These are phyloP conservation scores for Contarinia nasturtii DNA, from an alignment of 1,140 invertebrate genomes.

Conservation along the genomic window DNA sequence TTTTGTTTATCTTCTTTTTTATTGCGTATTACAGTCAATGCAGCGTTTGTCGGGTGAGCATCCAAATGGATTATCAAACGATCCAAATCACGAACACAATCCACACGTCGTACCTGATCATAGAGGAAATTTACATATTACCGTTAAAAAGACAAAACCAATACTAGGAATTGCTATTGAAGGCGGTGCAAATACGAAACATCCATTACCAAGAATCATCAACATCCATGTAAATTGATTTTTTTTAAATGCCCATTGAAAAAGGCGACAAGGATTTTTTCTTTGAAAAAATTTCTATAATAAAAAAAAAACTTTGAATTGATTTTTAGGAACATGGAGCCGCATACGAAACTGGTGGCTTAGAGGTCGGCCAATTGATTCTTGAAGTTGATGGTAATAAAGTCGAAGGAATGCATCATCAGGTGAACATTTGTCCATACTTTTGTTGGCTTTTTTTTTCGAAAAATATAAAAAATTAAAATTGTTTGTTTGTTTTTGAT, in stretches of 20 bases:
- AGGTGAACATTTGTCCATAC: conserved; percentile 11
- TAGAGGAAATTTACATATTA: conserved; percentile 67
- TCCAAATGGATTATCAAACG: conserved; percentile 32
- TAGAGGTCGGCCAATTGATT: conserved; percentile 86
- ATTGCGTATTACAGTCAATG: conserved; percentile 34
- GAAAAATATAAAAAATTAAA: too few relatives aligned
- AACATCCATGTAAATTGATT: conserved; percentile 74
- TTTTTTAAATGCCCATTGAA: neutral
- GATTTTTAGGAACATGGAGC: conserved; percentile 81
- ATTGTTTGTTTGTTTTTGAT: too few relatives aligned
- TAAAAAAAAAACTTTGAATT: too few relatives aligned
- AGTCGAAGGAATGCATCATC: conserved; percentile 59
- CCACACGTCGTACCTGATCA: conserved; percentile 58
- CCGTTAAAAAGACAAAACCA: conserved; percentile 78
- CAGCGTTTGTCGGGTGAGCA: conserved; percentile 35
- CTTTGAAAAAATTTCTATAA: neutral
- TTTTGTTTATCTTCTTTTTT: neutral
- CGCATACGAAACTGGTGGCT: conserved; percentile 73
- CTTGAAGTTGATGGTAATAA: conserved; percentile 78
- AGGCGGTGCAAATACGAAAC: conserved; percentile 86
- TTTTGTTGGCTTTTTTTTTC: neutral
- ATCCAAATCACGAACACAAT: conserved; percentile 36
- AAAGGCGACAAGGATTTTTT: too few relatives aligned
- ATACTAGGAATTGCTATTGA: conserved; percentile 92
- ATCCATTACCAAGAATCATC: conserved; percentile 84